Evolutionary conservation across 2,888 invertebrate genomes (phyloP), one percentile per base, ranked within the genome.

Genomic region (Trilocha varians): DNA sequence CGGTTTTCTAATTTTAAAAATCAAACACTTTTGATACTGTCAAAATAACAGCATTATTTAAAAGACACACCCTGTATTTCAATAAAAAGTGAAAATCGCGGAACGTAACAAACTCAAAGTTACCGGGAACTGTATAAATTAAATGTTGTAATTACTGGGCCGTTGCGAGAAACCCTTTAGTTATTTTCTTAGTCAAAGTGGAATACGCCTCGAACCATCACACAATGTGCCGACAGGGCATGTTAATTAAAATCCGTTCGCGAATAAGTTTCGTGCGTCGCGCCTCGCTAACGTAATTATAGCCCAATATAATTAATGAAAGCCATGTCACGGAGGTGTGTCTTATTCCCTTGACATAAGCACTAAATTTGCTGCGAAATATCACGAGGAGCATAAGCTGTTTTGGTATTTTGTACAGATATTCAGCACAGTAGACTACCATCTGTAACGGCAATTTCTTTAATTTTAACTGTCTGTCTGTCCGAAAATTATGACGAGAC

Each of bases 191-290:
- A 25, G 25, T 25, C 4, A 25, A 11, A 25, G 4, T 25, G 3
- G 3, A 5, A 25, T 9, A 25, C 25, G 25, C 25, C 25, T 25
- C 25, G 5, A 15, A 14, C 38, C 18, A 18, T 5, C 32, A 32
- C 13, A 15, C 32, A 11, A 2, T 14, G 33, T 33, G 33, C 18
- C 16, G 38, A 9, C 16, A 36, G 16, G 36, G 35, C 39, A 14
- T 37, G 40, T 43, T 43, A 43, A 43, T 43, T 43, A 43, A 40
- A 43, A 43, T 40, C 37, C 32, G 36, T 36, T 34, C 25, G 15
- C 25, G 36, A 36, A 13, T 16, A 36, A 36, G 17, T 36, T 36
- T 36, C 15, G 16, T 11, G 16, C 36, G 17, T 36, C 36, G 36
- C 16, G 16, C 36, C 16, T 36, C 36, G 34, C 34, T 9, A 25